Percentiles rank a stretch among this genome's conserved stretches.
Evolutionary conservation across 2,113 vertebrate genomes (phyloP).

Genomic region (Conger conger): DNA sequence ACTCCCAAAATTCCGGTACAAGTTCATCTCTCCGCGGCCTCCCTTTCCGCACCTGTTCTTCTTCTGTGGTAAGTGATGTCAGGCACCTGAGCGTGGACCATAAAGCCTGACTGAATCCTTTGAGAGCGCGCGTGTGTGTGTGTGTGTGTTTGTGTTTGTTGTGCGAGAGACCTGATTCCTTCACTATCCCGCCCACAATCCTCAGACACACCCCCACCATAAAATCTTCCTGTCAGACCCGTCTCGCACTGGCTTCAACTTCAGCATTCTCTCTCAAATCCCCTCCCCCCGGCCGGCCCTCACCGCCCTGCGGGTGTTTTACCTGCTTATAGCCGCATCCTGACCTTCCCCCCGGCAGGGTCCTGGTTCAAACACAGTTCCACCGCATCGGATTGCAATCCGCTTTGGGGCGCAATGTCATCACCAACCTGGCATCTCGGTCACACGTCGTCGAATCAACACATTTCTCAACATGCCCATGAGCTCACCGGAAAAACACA

Average conservation of each 20-base stretch:
- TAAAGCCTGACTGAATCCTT: background rate
- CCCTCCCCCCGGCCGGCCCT: background rate
- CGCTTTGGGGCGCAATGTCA: no score
- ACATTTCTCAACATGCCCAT: background rate
- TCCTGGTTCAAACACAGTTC: no score
- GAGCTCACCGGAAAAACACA: background rate
- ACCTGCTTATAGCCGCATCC: no score
- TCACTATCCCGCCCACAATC: background rate
- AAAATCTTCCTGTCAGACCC: background rate
- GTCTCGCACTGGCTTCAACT: background rate
- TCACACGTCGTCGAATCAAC: background rate
- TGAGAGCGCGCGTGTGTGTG: background rate
- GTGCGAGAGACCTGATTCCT: background rate
- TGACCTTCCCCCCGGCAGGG: background rate
- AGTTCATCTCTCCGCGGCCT: slow-evolving; percentile 58
- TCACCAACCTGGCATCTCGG: background rate
- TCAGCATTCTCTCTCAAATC: background rate
- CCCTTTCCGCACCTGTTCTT: background rate
- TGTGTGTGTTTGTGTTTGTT: background rate
- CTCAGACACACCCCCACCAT: background rate
- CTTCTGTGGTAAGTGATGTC: background rate
- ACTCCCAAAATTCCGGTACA: slow-evolving; percentile 72
- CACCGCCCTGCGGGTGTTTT: background rate
- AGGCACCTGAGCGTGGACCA: background rate
- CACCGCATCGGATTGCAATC: no score